These are phyloP conservation scores for Pygathrix nemaeus DNA, from an alignment of 2,113 vertebrate genomes.

Conservation along the genomic window DNA sequence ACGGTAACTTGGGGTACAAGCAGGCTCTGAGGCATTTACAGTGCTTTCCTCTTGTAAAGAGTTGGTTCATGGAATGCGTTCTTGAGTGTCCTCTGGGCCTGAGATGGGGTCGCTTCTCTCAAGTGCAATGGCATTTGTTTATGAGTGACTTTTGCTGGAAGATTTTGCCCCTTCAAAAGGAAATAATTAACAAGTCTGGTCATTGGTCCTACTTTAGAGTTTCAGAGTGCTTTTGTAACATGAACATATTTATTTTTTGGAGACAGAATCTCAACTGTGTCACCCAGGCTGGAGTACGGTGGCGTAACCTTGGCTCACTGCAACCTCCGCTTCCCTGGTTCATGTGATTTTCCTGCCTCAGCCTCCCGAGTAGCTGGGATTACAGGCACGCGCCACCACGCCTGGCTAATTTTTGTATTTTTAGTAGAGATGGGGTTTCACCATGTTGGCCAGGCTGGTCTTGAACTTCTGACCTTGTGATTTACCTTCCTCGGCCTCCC, in stretches of 20 bases:
- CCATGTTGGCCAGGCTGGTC: neutral
- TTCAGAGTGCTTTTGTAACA: neutral
- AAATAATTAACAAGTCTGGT: neutral
- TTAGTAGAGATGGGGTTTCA: neutral
- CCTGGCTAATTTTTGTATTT: neutral
- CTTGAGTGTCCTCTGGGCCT: neutral
- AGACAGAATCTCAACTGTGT: neutral
- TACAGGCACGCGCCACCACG: fast-evolving
- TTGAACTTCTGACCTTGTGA: neutral
- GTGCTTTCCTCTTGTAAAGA: neutral
- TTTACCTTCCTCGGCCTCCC: neutral
- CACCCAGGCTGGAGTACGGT: neutral
- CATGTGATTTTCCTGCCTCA: neutral
- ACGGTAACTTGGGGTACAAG: fast-evolving
- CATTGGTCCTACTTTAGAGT: neutral
- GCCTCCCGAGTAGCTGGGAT: neutral
- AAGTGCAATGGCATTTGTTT: fast-evolving
- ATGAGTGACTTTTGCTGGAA: neutral
- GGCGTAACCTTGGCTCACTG: neutral
- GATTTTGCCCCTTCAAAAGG: neutral
- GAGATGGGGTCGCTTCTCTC: neutral
- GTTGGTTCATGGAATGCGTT: neutral
- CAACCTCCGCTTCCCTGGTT: neutral
- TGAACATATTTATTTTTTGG: neutral
- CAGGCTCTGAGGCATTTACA: no score